Evolutionary conservation across 2,888 invertebrate genomes (phyloP).

Genomic region (Euphydryas editha): DNA sequence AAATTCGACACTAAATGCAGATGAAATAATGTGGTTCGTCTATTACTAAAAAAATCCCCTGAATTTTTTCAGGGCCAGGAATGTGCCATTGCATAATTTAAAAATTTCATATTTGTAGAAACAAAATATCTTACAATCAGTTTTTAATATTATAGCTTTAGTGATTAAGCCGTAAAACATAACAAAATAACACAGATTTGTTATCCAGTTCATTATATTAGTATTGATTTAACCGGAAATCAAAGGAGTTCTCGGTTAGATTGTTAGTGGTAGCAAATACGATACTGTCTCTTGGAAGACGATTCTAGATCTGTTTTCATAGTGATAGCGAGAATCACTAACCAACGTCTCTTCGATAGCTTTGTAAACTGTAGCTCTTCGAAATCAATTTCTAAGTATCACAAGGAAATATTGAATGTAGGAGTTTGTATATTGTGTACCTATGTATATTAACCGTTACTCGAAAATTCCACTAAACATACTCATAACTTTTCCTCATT

Average conservation of each 20-base stretch:
- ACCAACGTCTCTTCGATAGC: constrained; percentile 66
- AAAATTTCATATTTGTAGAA: too few species aligned
- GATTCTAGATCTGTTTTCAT: constrained; percentile 50
- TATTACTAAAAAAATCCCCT: too few species aligned
- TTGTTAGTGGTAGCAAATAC: constrained; percentile 41
- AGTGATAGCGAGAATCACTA: constrained; percentile 55
- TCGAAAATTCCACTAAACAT: not conserved
- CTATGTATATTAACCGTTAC: not conserved
- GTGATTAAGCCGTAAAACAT: not conserved
- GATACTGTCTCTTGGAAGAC: constrained; percentile 22
- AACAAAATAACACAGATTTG: not conserved
- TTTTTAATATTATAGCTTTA: not conserved
- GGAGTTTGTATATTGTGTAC: not conserved
- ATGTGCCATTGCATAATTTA: too few species aligned
- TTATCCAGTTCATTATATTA: not conserved
- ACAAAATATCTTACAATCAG: too few species aligned
- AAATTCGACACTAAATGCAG: too few species aligned
- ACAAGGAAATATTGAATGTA: constrained; percentile 10
- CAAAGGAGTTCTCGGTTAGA: constrained; percentile 45
- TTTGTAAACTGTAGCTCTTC: constrained; percentile 60
- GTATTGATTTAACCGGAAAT: constrained; percentile 24
- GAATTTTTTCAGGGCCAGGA: too few species aligned
- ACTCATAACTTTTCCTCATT: too few species aligned
- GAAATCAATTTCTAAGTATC: constrained; percentile 8
- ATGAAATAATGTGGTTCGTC: too few species aligned